Evolutionary conservation across 2,888 invertebrate species (phyloP).

Genomic region (Phengaris arion): DNA sequence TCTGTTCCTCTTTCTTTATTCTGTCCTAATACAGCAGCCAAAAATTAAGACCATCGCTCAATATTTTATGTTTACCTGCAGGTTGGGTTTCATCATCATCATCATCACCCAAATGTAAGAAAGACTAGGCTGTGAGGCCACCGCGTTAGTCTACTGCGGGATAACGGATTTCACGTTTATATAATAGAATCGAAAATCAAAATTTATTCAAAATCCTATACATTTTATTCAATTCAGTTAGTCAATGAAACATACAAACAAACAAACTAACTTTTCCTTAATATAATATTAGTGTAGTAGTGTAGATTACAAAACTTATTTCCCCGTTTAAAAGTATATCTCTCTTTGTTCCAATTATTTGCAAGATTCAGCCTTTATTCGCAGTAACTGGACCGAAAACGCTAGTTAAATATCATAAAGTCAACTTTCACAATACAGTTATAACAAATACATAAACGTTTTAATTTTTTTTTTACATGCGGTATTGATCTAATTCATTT

Average conservation of each 20-base stretch:
- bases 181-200: too few relatives aligned
- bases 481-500: slow-evolving; percentile 6
- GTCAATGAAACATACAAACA: too few relatives aligned
- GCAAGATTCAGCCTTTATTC: slow-evolving; percentile 3
- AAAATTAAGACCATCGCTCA: not conserved
- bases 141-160: too few relatives aligned
- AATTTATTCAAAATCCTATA: too few relatives aligned
- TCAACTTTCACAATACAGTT: slow-evolving; percentile 13
- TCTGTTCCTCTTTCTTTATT: too few relatives aligned
- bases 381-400: not conserved
- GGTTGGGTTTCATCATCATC: not conserved
- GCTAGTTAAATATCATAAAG: slow-evolving; percentile 3
- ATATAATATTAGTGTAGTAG: too few relatives aligned
- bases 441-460: slow-evolving; percentile 9
- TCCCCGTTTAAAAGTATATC: not conserved
- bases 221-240: too few relatives aligned
- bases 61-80: not conserved
- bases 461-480: not conserved
- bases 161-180: too few relatives aligned
- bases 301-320: not conserved
- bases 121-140: too few relatives aligned
- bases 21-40: too few relatives aligned
- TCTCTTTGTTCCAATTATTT: not conserved
- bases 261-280: too few relatives aligned
- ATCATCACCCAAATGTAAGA: not conserved